Evolutionary conservation across 2,797 vertebrate genomes (phyloP).

Genomic region (Acropternis orthonyx): DNA sequence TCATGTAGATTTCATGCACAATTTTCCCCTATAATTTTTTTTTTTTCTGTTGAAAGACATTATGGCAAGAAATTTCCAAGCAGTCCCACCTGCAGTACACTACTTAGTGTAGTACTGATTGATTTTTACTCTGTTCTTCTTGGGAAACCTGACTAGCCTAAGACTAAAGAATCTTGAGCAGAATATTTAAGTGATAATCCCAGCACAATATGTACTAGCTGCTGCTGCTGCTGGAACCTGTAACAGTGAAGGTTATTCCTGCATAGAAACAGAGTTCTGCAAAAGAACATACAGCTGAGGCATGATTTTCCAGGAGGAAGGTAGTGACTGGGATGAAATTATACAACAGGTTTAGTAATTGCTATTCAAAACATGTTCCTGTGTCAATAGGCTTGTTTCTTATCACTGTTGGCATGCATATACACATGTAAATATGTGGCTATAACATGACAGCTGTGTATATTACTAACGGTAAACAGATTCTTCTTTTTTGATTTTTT

Average conservation of each 20-base stretch:
- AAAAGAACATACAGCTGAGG: neutral
- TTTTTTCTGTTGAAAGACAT: neutral
- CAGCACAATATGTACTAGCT: neutral
- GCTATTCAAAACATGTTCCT: neutral
- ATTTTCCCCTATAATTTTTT: neutral
- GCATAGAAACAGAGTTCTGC: neutral
- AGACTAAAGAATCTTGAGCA: neutral
- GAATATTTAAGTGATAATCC: neutral
- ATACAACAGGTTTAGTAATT: neutral
- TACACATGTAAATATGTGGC: neutral
- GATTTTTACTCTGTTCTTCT: neutral
- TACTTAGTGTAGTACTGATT: neutral
- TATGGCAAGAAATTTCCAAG: neutral
- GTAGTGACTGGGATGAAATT: neutral
- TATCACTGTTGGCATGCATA: neutral
- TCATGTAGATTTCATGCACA: neutral
- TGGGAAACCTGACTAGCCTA: neutral
- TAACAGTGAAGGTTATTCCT: neutral
- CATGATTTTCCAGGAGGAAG: neutral
- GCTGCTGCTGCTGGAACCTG: neutral
- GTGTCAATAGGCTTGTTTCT: neutral
- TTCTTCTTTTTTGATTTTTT: neutral
- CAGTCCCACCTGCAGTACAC: neutral
- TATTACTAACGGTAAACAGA: neutral
- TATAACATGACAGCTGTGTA: neutral